Evolutionary conservation across 2,888 invertebrate species (phyloP).

Genomic region (Biston betularia): DNA sequence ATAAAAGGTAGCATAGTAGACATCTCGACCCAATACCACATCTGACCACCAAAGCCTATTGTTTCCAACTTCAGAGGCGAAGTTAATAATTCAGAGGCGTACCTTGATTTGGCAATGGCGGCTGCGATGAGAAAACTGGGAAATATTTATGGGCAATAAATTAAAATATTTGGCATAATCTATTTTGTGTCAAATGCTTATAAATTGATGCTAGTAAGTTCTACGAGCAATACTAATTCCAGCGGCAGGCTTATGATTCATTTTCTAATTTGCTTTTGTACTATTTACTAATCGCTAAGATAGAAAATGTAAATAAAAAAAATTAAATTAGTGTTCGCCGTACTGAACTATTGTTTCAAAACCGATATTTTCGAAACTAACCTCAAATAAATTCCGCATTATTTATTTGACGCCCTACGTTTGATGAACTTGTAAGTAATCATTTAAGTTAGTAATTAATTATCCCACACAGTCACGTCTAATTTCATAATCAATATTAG

Average conservation of each 20-base stretch:
- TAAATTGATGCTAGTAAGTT: background rate
- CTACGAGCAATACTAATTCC: background rate
- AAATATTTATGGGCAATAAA: constrained; percentile 39
- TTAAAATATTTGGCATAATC: constrained; percentile 27
- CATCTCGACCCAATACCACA: constrained; percentile 27
- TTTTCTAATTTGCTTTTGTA: no score
- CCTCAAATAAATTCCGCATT: no score
- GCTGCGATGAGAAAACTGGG: constrained; percentile 40
- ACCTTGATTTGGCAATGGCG: constrained; percentile 53
- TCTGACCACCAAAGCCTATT: constrained; percentile 36
- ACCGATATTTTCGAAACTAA: no score
- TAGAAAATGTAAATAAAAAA: no score
- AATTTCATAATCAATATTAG: no score
- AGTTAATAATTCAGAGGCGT: constrained; percentile 64
- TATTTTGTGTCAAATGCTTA: background rate
- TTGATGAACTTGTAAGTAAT: no score
- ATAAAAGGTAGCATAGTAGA: constrained; percentile 15
- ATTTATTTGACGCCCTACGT: no score
- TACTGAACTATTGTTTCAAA: no score
- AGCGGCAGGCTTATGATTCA: background rate
- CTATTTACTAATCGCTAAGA: no score
- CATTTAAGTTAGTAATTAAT: no score
- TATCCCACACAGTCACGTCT: no score
- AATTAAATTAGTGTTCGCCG: no score
- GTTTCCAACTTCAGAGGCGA: constrained; percentile 47